phyloP scores from a whole-genome alignment of 2,113 vertebrate genomes.

The Silurus meridionalis region DNA sequence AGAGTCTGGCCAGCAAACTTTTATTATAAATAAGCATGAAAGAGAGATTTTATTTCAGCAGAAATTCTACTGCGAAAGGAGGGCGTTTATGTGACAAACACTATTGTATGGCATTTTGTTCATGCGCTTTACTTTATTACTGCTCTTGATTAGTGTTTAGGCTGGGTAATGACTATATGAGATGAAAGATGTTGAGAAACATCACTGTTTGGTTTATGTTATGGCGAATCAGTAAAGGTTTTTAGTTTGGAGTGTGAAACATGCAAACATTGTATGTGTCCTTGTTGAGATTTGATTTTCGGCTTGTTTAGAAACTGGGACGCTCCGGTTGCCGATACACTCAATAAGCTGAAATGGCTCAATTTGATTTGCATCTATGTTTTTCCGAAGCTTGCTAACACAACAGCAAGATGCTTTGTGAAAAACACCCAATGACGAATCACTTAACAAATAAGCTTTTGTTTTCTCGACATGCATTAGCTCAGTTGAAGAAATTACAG shows the following conservation, averaged over 20 bases:
- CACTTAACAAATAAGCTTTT: slow-evolving; percentile 28
- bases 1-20: neutral
- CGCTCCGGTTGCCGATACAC: neutral
- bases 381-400: slow-evolving; percentile 14
- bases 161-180: neutral
- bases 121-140: neutral
- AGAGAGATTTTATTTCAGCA: slow-evolving; percentile 37
- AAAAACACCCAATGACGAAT: neutral
- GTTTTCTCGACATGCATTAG: neutral
- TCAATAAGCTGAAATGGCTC: neutral
- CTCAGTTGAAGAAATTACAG: slow-evolving; percentile 17
- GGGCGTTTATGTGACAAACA: slow-evolving; percentile 28
- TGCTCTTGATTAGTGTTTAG: slow-evolving; percentile 23
- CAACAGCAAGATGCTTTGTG: neutral
- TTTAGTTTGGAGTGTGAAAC: neutral
- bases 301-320: neutral
- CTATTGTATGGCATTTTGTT: neutral
- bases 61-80: slow-evolving; percentile 37
- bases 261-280: neutral
- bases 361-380: neutral
- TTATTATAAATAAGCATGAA: neutral
- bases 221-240: neutral
- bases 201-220: neutral
- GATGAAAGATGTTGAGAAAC: slow-evolving; percentile 2
- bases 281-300: neutral